Evolutionary conservation across 2,797 vertebrate genomes (phyloP).

Genomic region (Oreochromis grahami): DNA sequence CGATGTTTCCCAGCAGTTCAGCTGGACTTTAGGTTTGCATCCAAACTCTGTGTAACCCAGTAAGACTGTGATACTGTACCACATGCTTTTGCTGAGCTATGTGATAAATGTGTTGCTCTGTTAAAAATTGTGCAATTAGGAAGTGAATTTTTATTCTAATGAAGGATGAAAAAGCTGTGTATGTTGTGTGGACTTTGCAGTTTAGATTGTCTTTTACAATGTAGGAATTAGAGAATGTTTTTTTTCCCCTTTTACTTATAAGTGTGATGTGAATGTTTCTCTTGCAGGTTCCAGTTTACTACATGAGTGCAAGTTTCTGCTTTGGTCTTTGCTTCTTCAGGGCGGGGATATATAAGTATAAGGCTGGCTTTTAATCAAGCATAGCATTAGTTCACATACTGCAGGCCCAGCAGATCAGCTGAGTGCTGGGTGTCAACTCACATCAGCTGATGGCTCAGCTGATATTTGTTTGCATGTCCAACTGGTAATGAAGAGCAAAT

Average conservation of each 20-base stretch:
- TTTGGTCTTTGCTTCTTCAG: neutral
- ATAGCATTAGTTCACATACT: neutral
- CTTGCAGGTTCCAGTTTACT: slow-evolving; percentile 3
- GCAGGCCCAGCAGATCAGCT: neutral
- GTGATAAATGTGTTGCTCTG: neutral
- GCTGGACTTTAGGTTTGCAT: neutral
- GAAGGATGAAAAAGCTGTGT: neutral
- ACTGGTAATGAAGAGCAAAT: neutral
- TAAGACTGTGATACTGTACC: neutral
- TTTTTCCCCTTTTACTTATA: neutral
- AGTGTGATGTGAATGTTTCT: neutral
- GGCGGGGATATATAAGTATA: neutral
- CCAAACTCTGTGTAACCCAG: neutral
- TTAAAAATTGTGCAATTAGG: neutral
- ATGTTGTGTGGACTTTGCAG: neutral
- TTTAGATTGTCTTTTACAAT: neutral
- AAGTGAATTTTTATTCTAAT: neutral
- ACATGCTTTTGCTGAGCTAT: neutral
- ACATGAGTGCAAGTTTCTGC: neutral
- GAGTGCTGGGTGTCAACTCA: neutral
- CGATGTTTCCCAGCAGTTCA: neutral
- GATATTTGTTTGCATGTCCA: neutral
- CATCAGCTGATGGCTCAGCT: neutral
- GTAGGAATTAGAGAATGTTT: neutral
- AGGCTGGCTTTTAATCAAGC: neutral